phyloP scores from a whole-genome alignment of 2,113 vertebrate species.

The Phylloscopus whistleri region DNA sequence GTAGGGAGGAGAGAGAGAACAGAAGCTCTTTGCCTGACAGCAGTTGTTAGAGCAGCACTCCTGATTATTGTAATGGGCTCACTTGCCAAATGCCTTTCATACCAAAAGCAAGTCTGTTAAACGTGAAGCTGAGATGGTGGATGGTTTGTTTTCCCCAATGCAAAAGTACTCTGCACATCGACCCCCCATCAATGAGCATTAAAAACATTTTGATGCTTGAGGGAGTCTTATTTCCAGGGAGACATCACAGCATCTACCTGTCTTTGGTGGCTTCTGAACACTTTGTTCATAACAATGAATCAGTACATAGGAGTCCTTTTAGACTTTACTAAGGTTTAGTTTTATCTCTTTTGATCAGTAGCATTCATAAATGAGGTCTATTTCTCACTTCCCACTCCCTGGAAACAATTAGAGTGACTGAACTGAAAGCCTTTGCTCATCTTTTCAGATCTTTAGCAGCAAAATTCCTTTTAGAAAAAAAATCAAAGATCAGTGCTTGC shows the following conservation, averaged over 20 bases:
- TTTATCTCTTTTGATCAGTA: neutral
- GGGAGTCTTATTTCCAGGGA: neutral
- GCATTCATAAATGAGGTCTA: neutral
- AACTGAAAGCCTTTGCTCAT: neutral
- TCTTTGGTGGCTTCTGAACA: neutral
- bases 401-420: neutral
- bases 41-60: conserved; percentile 11
- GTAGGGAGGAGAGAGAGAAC: neutral
- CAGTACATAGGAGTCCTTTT: neutral
- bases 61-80: conserved; percentile 39
- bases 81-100: conserved; percentile 40
- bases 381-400: neutral
- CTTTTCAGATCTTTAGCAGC: neutral
- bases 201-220: conserved; percentile 20
- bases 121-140: neutral
- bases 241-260: neutral
- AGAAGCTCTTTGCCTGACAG: conserved; percentile 44
- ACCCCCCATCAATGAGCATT: neutral
- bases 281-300: neutral
- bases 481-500: accelerated
- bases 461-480: neutral
- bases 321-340: neutral
- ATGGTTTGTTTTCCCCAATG: neutral
- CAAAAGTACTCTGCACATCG: neutral
- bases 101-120: conserved; percentile 37